These are phyloP conservation scores for Enteromius afrohamiltoni DNA, from an alignment of 2,797 vertebrate genomes.

Conservation along the genomic window DNA sequence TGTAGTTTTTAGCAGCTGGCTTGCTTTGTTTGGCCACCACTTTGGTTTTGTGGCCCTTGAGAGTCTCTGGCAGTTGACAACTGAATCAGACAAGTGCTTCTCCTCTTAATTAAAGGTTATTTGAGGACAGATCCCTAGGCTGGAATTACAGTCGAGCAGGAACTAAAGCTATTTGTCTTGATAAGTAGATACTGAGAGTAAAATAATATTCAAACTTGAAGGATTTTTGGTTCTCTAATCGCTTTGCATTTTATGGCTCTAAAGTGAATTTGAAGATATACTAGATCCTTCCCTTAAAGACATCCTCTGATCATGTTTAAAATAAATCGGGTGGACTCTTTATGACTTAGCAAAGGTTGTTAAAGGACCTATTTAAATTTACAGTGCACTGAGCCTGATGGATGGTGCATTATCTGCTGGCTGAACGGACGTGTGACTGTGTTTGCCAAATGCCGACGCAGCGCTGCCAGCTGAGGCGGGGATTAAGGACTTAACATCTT, in stretches of 20 bases:
- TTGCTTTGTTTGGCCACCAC: slow-evolving; percentile 39
- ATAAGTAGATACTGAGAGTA: slow-evolving; percentile 14
- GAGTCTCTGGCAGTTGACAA: slow-evolving; percentile 19
- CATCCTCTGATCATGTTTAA: slow-evolving; percentile 21
- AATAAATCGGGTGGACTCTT: background rate
- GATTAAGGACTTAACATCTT: slow-evolving; percentile 45
- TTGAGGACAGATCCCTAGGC: slow-evolving; percentile 12
- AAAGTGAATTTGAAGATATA: background rate
- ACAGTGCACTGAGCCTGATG: slow-evolving; percentile 27
- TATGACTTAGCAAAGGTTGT: slow-evolving; percentile 17
- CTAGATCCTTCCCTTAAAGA: slow-evolving; percentile 12
- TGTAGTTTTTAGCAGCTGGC: slow-evolving; percentile 23
- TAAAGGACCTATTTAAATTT: slow-evolving; percentile 30
- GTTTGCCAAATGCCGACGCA: slow-evolving; percentile 39
- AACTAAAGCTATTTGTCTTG: slow-evolving; percentile 30
- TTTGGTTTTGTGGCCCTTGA: slow-evolving; percentile 28
- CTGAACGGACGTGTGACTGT: background rate
- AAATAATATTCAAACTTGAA: slow-evolving; percentile 8
- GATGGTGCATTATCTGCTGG: slow-evolving; percentile 40
- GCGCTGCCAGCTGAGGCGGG: slow-evolving; percentile 28
- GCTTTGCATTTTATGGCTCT: background rate
- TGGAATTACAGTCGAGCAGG: slow-evolving; percentile 8
- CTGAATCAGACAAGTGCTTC: slow-evolving; percentile 22
- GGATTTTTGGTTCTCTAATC: background rate
- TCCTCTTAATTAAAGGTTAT: slow-evolving; percentile 37